Percentiles rank a stretch among this genome's conserved stretches.
Conservation (phyloP, 2,888 invertebrate genomes). For the Anarsia innoxiella region DNA sequence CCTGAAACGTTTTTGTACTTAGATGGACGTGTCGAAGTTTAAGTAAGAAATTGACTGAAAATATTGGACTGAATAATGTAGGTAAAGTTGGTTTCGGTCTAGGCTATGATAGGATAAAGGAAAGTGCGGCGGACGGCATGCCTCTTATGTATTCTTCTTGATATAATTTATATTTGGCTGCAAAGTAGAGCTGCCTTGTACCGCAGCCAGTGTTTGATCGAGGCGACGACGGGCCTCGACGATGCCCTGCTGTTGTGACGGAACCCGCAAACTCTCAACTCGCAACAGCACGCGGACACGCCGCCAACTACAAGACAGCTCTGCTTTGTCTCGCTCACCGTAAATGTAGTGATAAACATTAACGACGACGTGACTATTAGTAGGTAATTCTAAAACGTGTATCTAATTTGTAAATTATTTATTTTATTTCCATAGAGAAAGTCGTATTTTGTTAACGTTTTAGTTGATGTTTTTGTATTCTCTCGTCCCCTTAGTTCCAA, state of each 20-base stretch:
- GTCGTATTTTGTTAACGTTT: conserved; percentile 75
- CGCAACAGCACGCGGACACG: too few species aligned
- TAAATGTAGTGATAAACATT: conserved; percentile 58
- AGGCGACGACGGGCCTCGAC: too few species aligned
- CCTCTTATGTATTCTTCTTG: conserved; percentile 48
- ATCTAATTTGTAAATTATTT: conserved; percentile 73
- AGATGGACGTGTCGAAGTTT: conserved; percentile 58
- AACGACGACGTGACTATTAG: conserved; percentile 56
- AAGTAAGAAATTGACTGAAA: conserved; percentile 72
- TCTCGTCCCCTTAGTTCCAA: conserved; percentile 66
- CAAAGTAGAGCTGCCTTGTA: conserved; percentile 30
- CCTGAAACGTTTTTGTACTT: conserved; percentile 60
- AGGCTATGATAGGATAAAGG: conserved; percentile 65
- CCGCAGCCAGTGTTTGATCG: too few species aligned
- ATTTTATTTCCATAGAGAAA: conserved; percentile 74
- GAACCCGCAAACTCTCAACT: too few species aligned
- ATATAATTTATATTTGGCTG: conserved; percentile 40
- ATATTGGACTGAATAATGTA: conserved; percentile 72
- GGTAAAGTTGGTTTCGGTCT: conserved; percentile 65
- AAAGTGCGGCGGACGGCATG: conserved; percentile 67
- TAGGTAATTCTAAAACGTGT: conserved; percentile 60
- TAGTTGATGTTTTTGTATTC: conserved; percentile 71
- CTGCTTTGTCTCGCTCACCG: conserved; percentile 38
- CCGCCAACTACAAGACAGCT: conserved; percentile 30
- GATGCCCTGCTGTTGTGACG: too few species aligned